Evolutionary conservation across 1,140 invertebrate genomes (phyloP), one percentile per base, ranked within the genome.

Genomic region (Sinonovacula constricta): DNA sequence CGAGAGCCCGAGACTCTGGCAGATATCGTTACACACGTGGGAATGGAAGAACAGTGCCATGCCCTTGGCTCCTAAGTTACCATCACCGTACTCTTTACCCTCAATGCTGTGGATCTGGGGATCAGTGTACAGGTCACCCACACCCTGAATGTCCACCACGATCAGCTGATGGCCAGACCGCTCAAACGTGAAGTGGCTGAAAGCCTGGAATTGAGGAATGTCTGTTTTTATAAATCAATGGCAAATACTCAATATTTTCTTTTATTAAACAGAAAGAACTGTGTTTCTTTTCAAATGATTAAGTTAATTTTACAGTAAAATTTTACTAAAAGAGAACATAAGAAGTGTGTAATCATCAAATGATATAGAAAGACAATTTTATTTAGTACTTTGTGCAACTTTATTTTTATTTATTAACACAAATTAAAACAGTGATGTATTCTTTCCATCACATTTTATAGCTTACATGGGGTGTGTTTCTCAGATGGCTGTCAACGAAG

Each of bases 161-260:
- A 94, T 93, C 81, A 93, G 78, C 83, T 93, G 90, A 86, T 94
- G 93, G 7, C 93, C 93, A 36, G 92, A 93, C 56, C 92, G 86
- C 86, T 94, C 93, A 91, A 94, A 94, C 2, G 93, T 93, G 83
- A 94, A 94, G 83, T 94, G 93, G 84, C 93, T 93, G 84, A 94
- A 93, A 7, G 93, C 93, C 89, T 92, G 72, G 2, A 81, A 79
- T 53, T 60, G 56, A 65, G 33, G 22, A 36, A 34, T 5, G 7
- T 60, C 28, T 26, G 4, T 26, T n/a, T n/a, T 53, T 51, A 4
- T 34, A 65, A 45, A 62, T 28, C 22, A 33, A 62, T 10, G 31
- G 12, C 28, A 14, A n/a, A n/a, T n/a, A n/a, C n/a, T n/a, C n/a
- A n/a, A n/a, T n/a, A n/a, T n/a, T n/a, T n/a, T n/a, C n/a, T n/a